phyloP scores from a whole-genome alignment of 2,797 vertebrate species.

The Xiphophorus birchmanni region DNA sequence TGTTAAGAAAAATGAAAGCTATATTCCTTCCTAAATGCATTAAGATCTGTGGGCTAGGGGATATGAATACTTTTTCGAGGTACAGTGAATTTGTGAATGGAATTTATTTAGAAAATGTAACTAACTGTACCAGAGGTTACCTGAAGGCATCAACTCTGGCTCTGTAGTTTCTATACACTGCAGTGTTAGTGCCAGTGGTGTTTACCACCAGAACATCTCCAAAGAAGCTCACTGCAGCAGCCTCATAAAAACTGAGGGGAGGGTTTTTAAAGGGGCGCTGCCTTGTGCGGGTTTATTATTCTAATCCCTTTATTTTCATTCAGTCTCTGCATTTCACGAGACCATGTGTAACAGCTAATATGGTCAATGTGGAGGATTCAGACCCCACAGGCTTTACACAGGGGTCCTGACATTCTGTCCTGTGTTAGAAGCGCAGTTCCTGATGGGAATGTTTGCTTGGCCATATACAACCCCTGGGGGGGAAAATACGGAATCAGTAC shows the following conservation, averaged over 20 bases:
- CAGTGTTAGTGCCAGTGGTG: background rate
- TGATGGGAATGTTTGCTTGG: background rate
- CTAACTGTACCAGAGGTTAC: background rate
- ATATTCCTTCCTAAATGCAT: background rate
- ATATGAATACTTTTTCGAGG: background rate
- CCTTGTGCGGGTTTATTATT: background rate
- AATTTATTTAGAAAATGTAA: background rate
- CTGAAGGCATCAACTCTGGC: slow-evolving; percentile 19
- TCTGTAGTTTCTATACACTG: background rate
- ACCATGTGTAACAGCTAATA: background rate
- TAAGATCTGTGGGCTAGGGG: background rate
- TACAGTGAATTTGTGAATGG: background rate
- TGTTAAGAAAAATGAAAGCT: background rate
- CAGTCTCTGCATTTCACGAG: background rate
- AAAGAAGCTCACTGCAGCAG: slow-evolving; percentile 4
- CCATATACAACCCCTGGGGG: background rate
- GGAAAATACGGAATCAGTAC: background rate
- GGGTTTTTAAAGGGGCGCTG: background rate
- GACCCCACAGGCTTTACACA: background rate
- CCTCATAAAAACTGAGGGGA: background rate
- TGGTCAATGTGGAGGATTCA: background rate
- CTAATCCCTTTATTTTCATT: background rate
- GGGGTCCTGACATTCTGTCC: background rate
- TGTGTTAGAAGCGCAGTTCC: background rate
- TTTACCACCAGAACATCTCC: slow-evolving; percentile 8